Evolutionary conservation across 1,140 invertebrate species (phyloP), one percentile per base, ranked within the genome.

Genomic region (Zophobas atratus): DNA sequence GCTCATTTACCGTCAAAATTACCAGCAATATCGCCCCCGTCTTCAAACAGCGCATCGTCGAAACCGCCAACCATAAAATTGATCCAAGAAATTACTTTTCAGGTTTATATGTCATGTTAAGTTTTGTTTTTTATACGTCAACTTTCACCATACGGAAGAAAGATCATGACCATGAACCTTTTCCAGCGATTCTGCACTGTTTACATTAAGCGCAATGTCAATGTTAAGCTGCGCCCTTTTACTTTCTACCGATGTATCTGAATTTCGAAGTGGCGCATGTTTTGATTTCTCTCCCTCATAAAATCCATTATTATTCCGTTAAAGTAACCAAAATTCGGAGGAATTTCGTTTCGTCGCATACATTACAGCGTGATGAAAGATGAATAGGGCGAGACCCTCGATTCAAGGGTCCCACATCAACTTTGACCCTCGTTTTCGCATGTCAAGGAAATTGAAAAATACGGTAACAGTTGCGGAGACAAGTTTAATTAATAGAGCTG

Each of bases 91-190:
- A 20, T 20, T 36, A 32, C 20, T 73, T 53, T 73, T 53, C 71
- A 73, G 71, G 71, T 73, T 73, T 73, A 73, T 73, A 35, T 73
- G 71, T 55, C 71, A 73, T 43, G 60, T 67, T 20, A 43, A 73
- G 49, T 73, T 73, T 35, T 73, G 32, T 73, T 73, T 20, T 55
- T 67, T 67, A 67, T 43, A n/a, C 60, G 39, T 43, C 3, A 67
- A 73, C 71, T 73, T 73, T 73, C 71, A 72, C 70, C 70, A 51
- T 35, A 38, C 70, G 70, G 70, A 38, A 72, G 38, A 49, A 72
- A 43, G 70, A 72, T 38, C 51, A 39, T 72, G 35, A 53, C 70
- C 70, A 51, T 72, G 70, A 70, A 70, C 43, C 48, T 70, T 38
- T 60, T 60, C 38, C 34, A 60, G 56, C 56, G 56, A 39, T 60